A percentile compares a stretch with the other conserved stretches of the same genome.
Evolutionary conservation across 1,140 invertebrate species (phyloP).

Genomic region (Pseudobourletiella spinata): DNA sequence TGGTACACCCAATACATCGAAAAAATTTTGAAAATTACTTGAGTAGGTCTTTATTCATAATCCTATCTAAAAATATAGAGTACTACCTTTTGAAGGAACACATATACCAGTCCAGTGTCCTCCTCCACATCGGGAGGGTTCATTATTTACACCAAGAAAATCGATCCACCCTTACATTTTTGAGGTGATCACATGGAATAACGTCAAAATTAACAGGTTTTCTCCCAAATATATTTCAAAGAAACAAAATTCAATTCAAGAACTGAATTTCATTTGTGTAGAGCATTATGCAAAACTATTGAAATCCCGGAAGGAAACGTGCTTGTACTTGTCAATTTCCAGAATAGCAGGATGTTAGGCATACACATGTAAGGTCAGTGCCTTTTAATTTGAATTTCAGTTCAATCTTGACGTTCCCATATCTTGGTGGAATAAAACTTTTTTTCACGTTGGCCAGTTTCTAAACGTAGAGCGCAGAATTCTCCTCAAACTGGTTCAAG

Average conservation of each 20-base stretch:
- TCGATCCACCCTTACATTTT: not conserved
- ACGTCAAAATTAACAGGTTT: not conserved
- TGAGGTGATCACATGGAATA: not conserved
- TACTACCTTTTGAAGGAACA: not conserved
- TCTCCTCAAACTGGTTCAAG: constrained; percentile 6
- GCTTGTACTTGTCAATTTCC: too few species aligned
- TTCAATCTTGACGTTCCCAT: too few species aligned
- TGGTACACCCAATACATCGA: not conserved
- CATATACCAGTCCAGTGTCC: constrained; percentile 25
- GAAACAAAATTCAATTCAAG: too few species aligned
- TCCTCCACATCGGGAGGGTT: constrained; percentile 2
- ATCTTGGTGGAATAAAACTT: too few species aligned
- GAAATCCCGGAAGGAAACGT: too few species aligned
- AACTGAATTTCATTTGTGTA: too few species aligned
- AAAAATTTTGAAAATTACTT: constrained; percentile 2
- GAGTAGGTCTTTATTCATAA: not conserved
- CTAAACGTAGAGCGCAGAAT: constrained; percentile 14
- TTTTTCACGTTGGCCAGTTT: constrained; percentile 1
- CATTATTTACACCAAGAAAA: constrained; percentile 17
- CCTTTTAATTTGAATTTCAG: too few species aligned
- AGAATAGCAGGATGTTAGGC: too few species aligned
- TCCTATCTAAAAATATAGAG: constrained; percentile 18
- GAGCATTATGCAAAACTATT: too few species aligned
- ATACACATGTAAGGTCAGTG: too few species aligned
- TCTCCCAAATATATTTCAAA: not conserved